These are phyloP conservation scores for Pogonocherus hispidulus DNA, from an alignment of 2,888 invertebrate genomes.

Conservation along the genomic window DNA sequence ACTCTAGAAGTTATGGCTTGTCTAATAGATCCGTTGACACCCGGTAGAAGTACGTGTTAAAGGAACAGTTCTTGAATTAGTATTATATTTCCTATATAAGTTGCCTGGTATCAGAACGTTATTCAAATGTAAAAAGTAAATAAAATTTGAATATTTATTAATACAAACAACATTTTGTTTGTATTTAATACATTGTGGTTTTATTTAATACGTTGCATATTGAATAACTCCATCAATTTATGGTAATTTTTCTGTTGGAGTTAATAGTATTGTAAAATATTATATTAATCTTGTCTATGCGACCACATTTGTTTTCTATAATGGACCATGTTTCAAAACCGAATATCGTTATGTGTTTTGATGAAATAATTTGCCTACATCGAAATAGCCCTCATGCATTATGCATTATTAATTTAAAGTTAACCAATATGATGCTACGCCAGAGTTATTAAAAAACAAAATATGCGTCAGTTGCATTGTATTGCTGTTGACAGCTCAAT, in stretches of 20 bases:
- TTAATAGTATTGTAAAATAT: neutral
- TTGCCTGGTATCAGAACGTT: neutral
- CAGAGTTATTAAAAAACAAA: constrained; percentile 4
- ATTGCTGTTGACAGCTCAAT: constrained; percentile 19
- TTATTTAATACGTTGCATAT: neutral
- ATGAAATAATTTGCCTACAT: constrained; percentile 1
- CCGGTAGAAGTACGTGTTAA: too few species aligned
- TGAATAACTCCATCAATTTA: constrained; percentile 4
- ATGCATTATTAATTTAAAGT: constrained; percentile 7
- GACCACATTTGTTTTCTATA: neutral
- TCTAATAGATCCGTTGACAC: too few species aligned
- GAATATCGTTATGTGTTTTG: neutral
- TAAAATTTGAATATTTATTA: constrained; percentile 2
- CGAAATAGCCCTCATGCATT: constrained; percentile 9
- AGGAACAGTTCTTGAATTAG: too few species aligned
- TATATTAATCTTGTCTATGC: constrained; percentile 4
- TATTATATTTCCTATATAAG: too few species aligned
- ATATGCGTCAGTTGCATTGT: constrained; percentile 9
- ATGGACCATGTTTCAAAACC: neutral
- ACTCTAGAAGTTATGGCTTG: too few species aligned
- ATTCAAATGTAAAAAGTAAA: neutral
- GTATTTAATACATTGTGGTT: neutral
- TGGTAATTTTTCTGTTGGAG: constrained; percentile 1
- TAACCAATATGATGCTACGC: neutral
- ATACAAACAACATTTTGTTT: neutral